Conservation (phyloP, 2,888 invertebrate species). For the Cremastobaeus sp. region DNA sequence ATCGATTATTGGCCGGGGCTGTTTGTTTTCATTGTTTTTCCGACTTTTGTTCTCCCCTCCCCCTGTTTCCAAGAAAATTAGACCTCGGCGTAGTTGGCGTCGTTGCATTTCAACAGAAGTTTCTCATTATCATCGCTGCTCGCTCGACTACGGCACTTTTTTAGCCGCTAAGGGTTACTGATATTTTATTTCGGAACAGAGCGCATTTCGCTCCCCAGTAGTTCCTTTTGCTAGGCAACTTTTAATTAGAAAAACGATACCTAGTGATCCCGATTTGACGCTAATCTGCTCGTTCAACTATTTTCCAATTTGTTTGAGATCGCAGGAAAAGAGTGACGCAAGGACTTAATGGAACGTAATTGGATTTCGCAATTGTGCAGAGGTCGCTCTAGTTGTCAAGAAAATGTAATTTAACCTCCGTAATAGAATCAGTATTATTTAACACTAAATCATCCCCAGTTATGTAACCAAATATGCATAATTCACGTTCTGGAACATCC, state of each 20-base stretch:
- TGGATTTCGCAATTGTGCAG: constrained; percentile 21
- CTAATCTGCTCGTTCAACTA: constrained; percentile 17
- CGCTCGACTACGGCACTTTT: not conserved
- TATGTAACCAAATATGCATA: constrained; percentile 29
- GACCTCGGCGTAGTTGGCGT: constrained; percentile 22
- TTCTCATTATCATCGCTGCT: constrained; percentile 11
- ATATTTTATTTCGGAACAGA: constrained; percentile 4
- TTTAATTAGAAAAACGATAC: constrained; percentile 20
- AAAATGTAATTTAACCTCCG: constrained; percentile 17
- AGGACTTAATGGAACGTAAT: constrained; percentile 35
- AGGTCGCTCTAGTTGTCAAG: constrained; percentile 2
- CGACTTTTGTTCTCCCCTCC: constrained; percentile 4
- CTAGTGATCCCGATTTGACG: constrained; percentile 18
- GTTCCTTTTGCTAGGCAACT: not conserved
- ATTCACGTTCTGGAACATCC: constrained; percentile 1
- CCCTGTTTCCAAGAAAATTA: constrained; percentile 1
- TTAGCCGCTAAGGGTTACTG: not conserved
- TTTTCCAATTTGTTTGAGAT: constrained; percentile 8
- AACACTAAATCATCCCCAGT: constrained; percentile 31
- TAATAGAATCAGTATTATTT: constrained; percentile 35
- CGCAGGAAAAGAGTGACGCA: constrained; percentile 5
- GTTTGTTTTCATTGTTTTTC: constrained; percentile 26
- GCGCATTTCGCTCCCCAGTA: not conserved
- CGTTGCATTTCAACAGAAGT: constrained; percentile 26
- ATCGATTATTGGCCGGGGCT: constrained; percentile 26